Evolutionary conservation across 2,888 invertebrate species (phyloP).

Genomic region (Parnassius smintheus): DNA sequence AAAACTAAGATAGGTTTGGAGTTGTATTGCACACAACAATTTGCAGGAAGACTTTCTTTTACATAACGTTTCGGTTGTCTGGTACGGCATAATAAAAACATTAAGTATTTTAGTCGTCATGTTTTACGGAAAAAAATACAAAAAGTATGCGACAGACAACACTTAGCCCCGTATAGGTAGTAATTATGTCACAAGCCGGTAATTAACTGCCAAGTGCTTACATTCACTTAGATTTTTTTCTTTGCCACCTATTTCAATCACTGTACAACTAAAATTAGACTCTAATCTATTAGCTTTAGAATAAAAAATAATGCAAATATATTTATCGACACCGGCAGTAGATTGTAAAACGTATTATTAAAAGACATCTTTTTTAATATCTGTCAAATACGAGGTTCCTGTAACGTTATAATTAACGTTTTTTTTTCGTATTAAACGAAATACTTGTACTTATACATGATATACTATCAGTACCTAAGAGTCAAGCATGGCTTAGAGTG

Average conservation of each 20-base stretch:
- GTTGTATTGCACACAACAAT: too few relatives aligned
- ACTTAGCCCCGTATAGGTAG: conserved; percentile 36
- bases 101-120: conserved; percentile 37
- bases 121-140: conserved; percentile 37
- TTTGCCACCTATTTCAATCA: conserved; percentile 40
- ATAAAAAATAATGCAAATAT: conserved; percentile 33
- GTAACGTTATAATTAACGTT: conserved; percentile 33
- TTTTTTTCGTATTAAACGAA: conserved; percentile 25
- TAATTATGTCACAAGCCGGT: conserved; percentile 63
- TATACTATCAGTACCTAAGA: too few relatives aligned
- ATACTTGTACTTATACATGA: too few relatives aligned
- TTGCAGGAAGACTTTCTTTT: too few relatives aligned
- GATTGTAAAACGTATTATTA: conserved; percentile 47
- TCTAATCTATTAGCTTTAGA: conserved; percentile 38
- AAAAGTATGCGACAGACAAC: conserved; percentile 39
- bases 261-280: conserved; percentile 39
- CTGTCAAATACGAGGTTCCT: conserved; percentile 46
- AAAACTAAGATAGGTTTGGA: too few relatives aligned
- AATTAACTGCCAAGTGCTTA: conserved; percentile 51
- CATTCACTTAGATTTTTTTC: conserved; percentile 47
- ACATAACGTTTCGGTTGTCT: neutral
- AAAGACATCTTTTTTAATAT: conserved; percentile 52
- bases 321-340: conserved; percentile 30
- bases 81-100: neutral
- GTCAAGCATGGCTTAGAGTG: too few relatives aligned